phyloP scores from a whole-genome alignment of 1,140 invertebrate genomes.

The Asbolus verrucosus region DNA sequence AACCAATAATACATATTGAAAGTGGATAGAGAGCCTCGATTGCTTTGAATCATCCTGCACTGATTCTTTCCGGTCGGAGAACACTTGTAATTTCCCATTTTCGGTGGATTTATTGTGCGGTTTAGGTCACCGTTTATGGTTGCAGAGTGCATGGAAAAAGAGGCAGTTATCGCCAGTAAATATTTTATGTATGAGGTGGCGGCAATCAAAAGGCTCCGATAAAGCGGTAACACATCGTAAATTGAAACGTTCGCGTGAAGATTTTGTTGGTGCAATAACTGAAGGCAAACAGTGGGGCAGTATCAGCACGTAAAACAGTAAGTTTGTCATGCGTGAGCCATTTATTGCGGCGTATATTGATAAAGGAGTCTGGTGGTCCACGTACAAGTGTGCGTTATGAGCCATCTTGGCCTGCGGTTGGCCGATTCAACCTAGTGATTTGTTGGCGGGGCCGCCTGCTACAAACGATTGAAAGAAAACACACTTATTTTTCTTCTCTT shows the following conservation, averaged over 20 bases:
- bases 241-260: not conserved
- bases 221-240: slow-evolving; percentile 26
- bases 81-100: no score
- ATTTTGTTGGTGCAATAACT: not conserved
- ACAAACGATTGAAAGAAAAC: slow-evolving; percentile 55
- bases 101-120: not conserved
- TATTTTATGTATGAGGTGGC: slow-evolving; percentile 15
- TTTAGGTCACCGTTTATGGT: slow-evolving; percentile 6
- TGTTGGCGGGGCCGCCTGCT: slow-evolving; percentile 52
- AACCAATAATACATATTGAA: no score
- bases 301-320: slow-evolving; percentile 55
- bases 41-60: no score
- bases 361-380: slow-evolving; percentile 50
- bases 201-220: not conserved
- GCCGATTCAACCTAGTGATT: slow-evolving; percentile 51
- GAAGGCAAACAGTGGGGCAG: not conserved
- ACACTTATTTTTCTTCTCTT: slow-evolving; percentile 52
- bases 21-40: no score
- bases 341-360: slow-evolving; percentile 58
- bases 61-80: no score
- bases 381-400: slow-evolving; percentile 58
- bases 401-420: slow-evolving; percentile 45
- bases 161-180: slow-evolving; percentile 17
- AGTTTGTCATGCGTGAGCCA: slow-evolving; percentile 59
- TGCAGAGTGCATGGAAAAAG: not conserved